Evolutionary conservation across 2,888 invertebrate species (phyloP).

Genomic region (Melinopterus prodromus): DNA sequence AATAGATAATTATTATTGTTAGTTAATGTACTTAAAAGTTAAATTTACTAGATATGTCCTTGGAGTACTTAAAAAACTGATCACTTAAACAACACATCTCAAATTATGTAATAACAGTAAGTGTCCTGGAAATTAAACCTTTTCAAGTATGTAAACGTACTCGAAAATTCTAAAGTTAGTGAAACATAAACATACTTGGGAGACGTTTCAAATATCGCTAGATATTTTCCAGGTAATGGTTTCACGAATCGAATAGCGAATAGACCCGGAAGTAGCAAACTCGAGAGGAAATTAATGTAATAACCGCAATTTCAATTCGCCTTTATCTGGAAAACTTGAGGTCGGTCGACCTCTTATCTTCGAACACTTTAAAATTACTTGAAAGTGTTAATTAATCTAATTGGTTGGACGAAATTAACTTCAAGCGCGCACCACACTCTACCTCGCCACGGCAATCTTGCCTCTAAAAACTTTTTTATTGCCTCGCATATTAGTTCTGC

Average conservation of each 20-base stretch:
- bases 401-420: neutral
- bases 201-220: neutral
- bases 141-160: no score
- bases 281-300: neutral
- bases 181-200: neutral
- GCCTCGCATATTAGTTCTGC: conserved; percentile 4
- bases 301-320: neutral
- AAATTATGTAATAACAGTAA: no score
- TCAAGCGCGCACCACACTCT: neutral
- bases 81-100: no score
- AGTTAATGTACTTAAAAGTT: no score
- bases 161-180: neutral
- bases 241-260: neutral
- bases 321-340: neutral
- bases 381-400: conserved; percentile 4
- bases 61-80: no score
- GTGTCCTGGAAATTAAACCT: no score
- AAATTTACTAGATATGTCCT: no score
- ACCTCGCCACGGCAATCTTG: neutral
- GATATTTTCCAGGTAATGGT: neutral
- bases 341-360: neutral
- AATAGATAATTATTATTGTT: no score
- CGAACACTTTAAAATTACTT: neutral
- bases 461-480: neutral
- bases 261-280: neutral